These are phyloP conservation scores for Acyrthosiphon pisum DNA, from an alignment of 1,140 invertebrate genomes.

Conservation along the genomic window DNA sequence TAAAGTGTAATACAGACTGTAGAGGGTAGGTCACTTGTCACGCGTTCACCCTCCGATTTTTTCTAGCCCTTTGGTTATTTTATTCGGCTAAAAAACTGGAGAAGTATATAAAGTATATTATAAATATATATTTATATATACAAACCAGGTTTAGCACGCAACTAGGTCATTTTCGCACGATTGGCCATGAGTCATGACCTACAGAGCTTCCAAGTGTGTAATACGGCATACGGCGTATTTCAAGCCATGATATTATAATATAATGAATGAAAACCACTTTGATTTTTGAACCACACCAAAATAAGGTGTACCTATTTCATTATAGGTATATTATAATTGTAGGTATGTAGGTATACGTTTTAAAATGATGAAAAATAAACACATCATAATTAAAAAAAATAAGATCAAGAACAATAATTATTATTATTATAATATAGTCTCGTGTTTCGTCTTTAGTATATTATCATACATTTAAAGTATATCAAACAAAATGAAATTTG, in stretches of 20 bases:
- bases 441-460: no score
- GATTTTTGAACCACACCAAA: background rate
- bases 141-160: background rate
- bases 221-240: background rate
- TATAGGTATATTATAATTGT: background rate
- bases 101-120: background rate
- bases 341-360: background rate
- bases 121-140: background rate
- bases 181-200: background rate
- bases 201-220: background rate
- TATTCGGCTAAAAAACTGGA: background rate
- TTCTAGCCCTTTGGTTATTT: background rate
- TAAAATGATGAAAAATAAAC: background rate
- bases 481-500: no score
- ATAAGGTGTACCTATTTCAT: background rate
- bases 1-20: background rate
- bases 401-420: background rate
- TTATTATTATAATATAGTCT: no score
- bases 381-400: background rate
- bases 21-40: constrained; percentile 20
- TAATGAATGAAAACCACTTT: constrained; percentile 25
- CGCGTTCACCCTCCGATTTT: background rate
- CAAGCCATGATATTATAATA: background rate
- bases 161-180: constrained; percentile 24
- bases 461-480: no score